phyloP scores from a whole-genome alignment of 1,140 invertebrate genomes.

The Triops longicaudatus region DNA sequence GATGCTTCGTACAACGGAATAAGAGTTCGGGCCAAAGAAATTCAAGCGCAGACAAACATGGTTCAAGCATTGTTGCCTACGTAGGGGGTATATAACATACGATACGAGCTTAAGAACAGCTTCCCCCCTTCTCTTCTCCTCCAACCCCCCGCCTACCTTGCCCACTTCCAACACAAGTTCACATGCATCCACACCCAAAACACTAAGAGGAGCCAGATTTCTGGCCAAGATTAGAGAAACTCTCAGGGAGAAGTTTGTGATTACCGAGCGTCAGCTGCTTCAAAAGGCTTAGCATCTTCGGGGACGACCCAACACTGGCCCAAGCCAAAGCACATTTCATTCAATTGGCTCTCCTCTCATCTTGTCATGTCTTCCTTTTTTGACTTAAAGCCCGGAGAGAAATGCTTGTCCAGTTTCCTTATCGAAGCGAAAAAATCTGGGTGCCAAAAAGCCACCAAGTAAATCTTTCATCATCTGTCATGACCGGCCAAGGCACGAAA shows the following conservation, averaged over 20 bases:
- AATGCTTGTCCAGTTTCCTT: not conserved
- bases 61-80: not conserved
- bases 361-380: not conserved
- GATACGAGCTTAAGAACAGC: not conserved
- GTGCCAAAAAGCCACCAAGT: not conserved
- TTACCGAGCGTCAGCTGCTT: slow-evolving; percentile 14
- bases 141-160: not conserved
- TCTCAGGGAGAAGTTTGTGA: not conserved
- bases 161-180: too few relatives aligned
- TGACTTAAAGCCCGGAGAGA: not conserved
- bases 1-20: not conserved
- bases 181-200: not conserved
- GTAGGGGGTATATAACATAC: slow-evolving; percentile 7
- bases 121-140: not conserved
- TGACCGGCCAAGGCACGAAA: not conserved
- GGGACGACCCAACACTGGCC: not conserved
- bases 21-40: not conserved
- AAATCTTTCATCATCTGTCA: slow-evolving; percentile 10
- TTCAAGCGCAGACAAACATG: not conserved
- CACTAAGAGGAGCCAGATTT: slow-evolving; percentile 7
- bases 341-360: slow-evolving; percentile 1
- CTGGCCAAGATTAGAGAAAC: slow-evolving; percentile 8
- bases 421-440: not conserved
- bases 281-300: not conserved
- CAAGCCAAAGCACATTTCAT: not conserved